Evolutionary conservation across 2,888 invertebrate genomes (phyloP).

Genomic region (Perithous albicinctus): DNA sequence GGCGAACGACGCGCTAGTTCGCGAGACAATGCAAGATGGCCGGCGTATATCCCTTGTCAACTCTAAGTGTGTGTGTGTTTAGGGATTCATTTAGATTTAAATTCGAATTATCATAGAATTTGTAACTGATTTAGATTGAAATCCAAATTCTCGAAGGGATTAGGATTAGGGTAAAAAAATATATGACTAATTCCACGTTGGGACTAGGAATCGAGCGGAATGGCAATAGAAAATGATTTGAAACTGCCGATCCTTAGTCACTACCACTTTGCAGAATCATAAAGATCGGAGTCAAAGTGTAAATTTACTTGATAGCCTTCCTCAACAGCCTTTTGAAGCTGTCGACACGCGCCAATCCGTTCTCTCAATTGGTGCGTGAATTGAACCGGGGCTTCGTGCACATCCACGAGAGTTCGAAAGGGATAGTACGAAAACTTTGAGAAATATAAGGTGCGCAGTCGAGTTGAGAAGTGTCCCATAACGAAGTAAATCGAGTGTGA

Average conservation of each 20-base stretch:
- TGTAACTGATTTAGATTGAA: too few relatives aligned
- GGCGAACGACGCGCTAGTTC: neutral
- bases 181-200: too few relatives aligned
- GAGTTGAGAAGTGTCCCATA: constrained; percentile 52
- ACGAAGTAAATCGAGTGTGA: constrained; percentile 66
- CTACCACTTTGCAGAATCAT: neutral
- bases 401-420: neutral
- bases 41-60: neutral
- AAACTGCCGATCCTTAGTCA: neutral
- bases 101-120: too few relatives aligned
- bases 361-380: constrained; percentile 40
- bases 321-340: neutral
- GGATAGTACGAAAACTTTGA: constrained; percentile 31
- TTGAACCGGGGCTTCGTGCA: constrained; percentile 7
- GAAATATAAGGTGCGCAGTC: constrained; percentile 39
- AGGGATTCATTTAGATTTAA: too few relatives aligned
- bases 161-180: too few relatives aligned
- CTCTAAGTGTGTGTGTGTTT: too few relatives aligned
- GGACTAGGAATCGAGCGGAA: too few relatives aligned
- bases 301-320: neutral
- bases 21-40: neutral
- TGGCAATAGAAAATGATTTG: too few relatives aligned
- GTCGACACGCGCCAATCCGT: constrained; percentile 12
- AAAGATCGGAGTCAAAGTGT: neutral
- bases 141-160: too few relatives aligned